phyloP scores from a whole-genome alignment of 2,797 vertebrate genomes.

The Enteromius paludinosus region DNA sequence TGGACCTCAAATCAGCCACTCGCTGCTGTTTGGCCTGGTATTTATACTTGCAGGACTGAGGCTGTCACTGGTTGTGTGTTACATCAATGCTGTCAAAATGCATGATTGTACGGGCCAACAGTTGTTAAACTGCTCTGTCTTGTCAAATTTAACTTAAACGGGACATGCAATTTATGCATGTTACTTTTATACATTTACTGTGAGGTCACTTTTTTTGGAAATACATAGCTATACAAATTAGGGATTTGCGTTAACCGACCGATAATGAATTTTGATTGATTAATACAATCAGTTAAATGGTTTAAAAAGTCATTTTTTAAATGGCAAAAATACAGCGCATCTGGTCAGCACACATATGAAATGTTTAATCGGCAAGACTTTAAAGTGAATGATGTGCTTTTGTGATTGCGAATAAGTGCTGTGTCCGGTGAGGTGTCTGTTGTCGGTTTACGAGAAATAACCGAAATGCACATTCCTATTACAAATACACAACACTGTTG shows the following conservation, averaged over 20 bases:
- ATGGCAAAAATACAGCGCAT: too few species aligned
- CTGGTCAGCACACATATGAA: too few species aligned
- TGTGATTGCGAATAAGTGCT: too few species aligned
- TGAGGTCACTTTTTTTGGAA: constrained; percentile 10
- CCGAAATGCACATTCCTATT: too few species aligned
- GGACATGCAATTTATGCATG: constrained; percentile 1
- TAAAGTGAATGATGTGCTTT: too few species aligned
- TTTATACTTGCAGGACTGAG: constrained; percentile 16
- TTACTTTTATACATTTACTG: background rate
- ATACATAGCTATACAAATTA: background rate
- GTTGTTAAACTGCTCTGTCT: background rate
- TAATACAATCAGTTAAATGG: too few species aligned
- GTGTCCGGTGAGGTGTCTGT: too few species aligned
- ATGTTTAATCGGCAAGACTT: too few species aligned
- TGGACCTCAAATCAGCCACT: background rate
- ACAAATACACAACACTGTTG: background rate
- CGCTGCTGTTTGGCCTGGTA: background rate
- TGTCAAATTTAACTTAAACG: background rate
- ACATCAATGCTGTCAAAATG: constrained; percentile 12
- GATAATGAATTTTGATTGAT: too few species aligned
- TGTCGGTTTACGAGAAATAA: too few species aligned
- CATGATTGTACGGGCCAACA: background rate
- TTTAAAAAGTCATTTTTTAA: too few species aligned
- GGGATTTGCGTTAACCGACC: too few species aligned
- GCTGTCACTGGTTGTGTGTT: constrained; percentile 10